These are phyloP conservation scores for Opisthocomus hoazin DNA, from an alignment of 2,113 vertebrate genomes.

Conservation along the genomic window DNA sequence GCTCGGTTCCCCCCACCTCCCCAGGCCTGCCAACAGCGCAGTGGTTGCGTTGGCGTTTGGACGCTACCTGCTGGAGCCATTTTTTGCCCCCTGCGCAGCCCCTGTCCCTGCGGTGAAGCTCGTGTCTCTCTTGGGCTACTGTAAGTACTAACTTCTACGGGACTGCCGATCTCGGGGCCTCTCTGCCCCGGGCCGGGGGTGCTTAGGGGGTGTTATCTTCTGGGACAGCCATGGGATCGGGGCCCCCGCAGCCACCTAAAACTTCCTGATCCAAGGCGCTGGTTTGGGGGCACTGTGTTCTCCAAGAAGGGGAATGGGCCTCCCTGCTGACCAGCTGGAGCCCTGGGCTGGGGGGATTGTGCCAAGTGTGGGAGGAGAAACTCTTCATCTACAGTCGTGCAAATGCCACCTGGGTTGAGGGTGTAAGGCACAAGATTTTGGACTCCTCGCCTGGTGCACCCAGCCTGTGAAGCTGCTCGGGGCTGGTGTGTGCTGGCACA, in stretches of 20 bases:
- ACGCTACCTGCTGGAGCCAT: constrained; percentile 82
- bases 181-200: not conserved
- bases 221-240: not conserved
- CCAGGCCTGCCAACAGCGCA: constrained; percentile 80
- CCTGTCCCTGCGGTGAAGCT: constrained; percentile 75
- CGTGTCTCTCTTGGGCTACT: constrained; percentile 77
- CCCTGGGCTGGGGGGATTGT: not conserved
- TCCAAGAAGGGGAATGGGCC: not conserved
- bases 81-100: constrained; percentile 80
- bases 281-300: not conserved
- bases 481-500: not conserved
- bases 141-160: constrained; percentile 67
- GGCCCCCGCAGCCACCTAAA: not conserved
- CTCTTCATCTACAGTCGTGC: not conserved
- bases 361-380: not conserved
- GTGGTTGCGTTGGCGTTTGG: constrained; percentile 84
- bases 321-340: not conserved
- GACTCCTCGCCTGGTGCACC: not conserved
- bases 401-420: not conserved
- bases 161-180: not conserved
- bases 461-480: fast-evolving
- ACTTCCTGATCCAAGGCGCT: not conserved
- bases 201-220: not conserved
- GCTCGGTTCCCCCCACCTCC: not conserved
- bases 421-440: not conserved